Evolutionary conservation across 2,797 vertebrate species (phyloP).

Genomic region (Coendou prehensilis): DNA sequence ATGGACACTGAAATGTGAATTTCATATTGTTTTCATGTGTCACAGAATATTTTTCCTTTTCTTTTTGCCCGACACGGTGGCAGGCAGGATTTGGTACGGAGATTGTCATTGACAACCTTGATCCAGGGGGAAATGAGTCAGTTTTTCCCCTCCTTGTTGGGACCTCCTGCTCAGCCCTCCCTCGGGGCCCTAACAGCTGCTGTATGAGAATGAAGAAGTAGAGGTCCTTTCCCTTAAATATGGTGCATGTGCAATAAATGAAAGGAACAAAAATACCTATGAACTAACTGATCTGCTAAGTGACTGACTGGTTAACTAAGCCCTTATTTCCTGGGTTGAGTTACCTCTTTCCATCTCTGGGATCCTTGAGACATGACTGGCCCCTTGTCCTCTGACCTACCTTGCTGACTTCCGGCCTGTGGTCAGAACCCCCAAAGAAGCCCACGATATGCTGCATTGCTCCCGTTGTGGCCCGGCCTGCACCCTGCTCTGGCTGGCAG

Average conservation of each 20-base stretch:
- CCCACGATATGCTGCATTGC: accelerated
- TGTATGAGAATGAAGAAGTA: background rate
- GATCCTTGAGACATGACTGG: background rate
- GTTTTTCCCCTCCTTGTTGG: background rate
- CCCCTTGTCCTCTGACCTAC: background rate
- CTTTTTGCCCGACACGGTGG: background rate
- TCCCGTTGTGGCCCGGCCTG: accelerated
- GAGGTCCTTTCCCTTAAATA: background rate
- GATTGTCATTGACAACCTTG: background rate
- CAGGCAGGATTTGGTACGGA: background rate
- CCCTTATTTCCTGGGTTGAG: background rate
- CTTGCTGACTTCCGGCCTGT: background rate
- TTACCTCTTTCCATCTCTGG: background rate
- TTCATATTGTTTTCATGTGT: background rate
- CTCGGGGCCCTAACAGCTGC: background rate
- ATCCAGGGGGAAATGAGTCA: background rate
- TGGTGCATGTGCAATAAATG: accelerated
- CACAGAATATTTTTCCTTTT: background rate
- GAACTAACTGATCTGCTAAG: background rate
- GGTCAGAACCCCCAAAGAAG: background rate
- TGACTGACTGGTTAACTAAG: background rate
- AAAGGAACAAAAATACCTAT: background rate
- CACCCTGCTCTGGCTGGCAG: too few species aligned
- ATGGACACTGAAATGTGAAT: background rate
- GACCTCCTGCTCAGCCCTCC: background rate